Evolutionary conservation across 2,888 invertebrate species (phyloP), one percentile per base, ranked within the genome.

Genomic region (Agrochola lychnidis): DNA sequence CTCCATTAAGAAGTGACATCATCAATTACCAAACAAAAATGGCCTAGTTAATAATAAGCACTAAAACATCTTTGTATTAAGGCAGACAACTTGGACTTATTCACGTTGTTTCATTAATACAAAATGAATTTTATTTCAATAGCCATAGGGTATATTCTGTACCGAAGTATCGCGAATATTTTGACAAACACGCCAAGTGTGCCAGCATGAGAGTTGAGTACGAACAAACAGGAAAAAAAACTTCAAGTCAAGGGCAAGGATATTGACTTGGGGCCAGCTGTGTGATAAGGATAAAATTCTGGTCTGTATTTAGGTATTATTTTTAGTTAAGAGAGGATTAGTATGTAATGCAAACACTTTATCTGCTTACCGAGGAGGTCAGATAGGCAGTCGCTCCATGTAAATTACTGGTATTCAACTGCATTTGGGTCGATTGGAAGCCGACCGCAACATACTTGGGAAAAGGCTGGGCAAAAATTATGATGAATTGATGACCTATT

Each of bases 31-130:
- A 68, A 79, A 80, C 74, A 64, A 67, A 80, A 75, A n/a, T 62
- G 73, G 59, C 79, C 86, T 74, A 64, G 76, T 78, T 87, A 78
- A 79, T 83, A 85, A 83, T 85, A 82, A 84, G 84, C 42, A 78
- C 48, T 75, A 76, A 77, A 70, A 78, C 68, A 73, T 86, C 68
- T 85, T 64, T 77, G 75, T 80, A 67, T 30, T 19, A 42, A 16
- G 25, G 16, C 12, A n/a, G 36, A 6, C 5, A 30, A n/a, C 30
- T 73, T 73, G 30, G n/a, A 57, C 30, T 57, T 14, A 19, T 36
- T 45, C 36, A 12, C 4, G 14, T 73, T 57, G 30, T 14, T 36
- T 36, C 36, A 1, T 56, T n/a, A 56, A 36, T 16, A n/a, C 5
- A 73, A 56, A 72, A 70, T 56, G 2, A 45, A 30, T 42, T 19